phyloP scores from a whole-genome alignment of 2,888 invertebrate genomes.

The Ditula angustiorana region DNA sequence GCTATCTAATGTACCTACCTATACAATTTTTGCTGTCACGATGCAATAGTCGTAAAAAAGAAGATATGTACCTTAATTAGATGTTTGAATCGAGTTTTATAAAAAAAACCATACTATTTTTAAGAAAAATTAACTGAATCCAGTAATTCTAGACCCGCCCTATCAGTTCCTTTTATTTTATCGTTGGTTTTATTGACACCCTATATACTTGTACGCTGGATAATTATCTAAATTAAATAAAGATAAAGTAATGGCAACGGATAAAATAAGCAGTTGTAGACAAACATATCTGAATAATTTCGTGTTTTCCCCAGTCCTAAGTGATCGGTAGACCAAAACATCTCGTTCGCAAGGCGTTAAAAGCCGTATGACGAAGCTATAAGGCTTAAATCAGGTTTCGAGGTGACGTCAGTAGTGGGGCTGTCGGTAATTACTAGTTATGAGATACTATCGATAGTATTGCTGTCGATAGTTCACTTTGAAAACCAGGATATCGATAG shows the following conservation, averaged over 20 bases:
- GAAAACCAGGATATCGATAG: not conserved
- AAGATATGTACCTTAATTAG: no score
- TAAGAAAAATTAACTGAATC: no score
- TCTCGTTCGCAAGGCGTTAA: slow-evolving; percentile 40
- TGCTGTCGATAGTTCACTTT: not conserved
- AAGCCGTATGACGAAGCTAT: slow-evolving; percentile 45
- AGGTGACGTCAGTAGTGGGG: slow-evolving; percentile 35
- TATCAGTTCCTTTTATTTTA: no score
- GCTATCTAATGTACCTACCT: no score
- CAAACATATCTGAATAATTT: slow-evolving; percentile 48
- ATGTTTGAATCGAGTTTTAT: no score
- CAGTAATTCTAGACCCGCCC: no score
- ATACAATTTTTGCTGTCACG: no score
- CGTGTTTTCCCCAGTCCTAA: slow-evolving; percentile 70
- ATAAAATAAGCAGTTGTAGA: not conserved
- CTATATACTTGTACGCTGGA: not conserved
- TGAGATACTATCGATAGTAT: not conserved
- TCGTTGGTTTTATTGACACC: no score
- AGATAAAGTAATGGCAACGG: no score
- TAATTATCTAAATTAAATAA: not conserved
- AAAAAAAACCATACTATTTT: no score
- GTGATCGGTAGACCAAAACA: slow-evolving; percentile 61
- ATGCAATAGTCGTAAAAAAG: no score
- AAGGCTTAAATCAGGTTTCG: slow-evolving; percentile 46
- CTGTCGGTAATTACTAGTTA: not conserved